A percentile compares a stretch with the other conserved stretches of the same genome.
Conservation (phyloP, 2,888 invertebrate genomes). For the Acronicta leporina region DNA sequence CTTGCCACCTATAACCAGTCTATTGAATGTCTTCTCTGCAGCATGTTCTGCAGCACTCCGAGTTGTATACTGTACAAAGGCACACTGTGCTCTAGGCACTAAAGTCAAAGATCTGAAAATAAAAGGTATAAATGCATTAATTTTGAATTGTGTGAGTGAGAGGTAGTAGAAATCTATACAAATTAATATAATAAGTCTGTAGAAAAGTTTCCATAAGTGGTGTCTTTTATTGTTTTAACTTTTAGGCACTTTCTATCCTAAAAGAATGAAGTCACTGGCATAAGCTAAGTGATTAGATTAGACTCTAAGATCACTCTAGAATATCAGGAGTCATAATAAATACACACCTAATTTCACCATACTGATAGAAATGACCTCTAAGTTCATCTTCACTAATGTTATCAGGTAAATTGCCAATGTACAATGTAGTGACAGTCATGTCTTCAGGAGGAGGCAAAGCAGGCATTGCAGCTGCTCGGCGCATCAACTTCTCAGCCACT, state of each 20-base stretch:
- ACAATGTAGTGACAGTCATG: conserved; percentile 98
- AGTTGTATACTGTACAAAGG: conserved; percentile 98
- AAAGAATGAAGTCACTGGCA: too few species aligned
- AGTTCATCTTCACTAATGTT: conserved; percentile 96
- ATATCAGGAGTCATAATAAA: neutral
- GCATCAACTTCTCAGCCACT: conserved; percentile 97
- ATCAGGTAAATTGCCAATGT: conserved; percentile 98
- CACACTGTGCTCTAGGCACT: conserved; percentile 98
- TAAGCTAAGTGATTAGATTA: too few species aligned
- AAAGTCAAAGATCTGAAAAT: conserved; percentile 92
- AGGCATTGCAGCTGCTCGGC: conserved; percentile 97
- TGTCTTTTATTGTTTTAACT: too few species aligned
- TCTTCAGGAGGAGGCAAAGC: conserved; percentile 98
- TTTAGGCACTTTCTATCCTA: too few species aligned
- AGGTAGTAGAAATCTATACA: too few species aligned
- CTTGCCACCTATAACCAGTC: conserved; percentile 94
- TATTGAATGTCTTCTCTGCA: conserved; percentile 98
- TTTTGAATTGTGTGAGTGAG: too few species aligned
- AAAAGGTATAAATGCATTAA: neutral
- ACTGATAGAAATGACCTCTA: conserved; percentile 99
- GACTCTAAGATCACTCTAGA: neutral
- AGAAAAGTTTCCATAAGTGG: too few species aligned
- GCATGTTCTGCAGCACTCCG: conserved; percentile 97
- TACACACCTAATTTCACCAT: conserved; percentile 96
- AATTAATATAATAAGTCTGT: too few species aligned